A percentile compares a stretch with the other conserved stretches of the same genome.
Conservation (phyloP, 2,888 invertebrate species). For the Harpalus rufipes region DNA sequence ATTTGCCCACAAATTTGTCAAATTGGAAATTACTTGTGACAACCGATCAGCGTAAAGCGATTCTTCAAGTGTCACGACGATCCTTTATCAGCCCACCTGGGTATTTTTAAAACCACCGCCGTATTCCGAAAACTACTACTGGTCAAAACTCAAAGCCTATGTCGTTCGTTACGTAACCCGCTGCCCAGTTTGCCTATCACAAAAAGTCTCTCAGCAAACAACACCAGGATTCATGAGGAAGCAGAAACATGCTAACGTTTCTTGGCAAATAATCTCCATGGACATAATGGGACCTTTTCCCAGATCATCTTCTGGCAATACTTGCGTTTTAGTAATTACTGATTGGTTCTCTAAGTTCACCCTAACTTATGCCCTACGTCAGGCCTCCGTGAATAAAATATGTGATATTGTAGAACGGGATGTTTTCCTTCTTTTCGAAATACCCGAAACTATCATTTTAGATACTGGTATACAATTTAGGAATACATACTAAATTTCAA, state of each 20-base stretch:
- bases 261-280: not conserved
- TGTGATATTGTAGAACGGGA: not conserved
- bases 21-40: not conserved
- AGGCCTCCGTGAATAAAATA: not conserved
- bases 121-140: not conserved
- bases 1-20: not conserved
- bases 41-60: not conserved
- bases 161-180: not conserved
- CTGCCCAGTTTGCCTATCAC: not conserved
- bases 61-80: not conserved
- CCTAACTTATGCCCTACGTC: not conserved
- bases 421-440: not conserved
- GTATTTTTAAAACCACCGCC: not conserved
- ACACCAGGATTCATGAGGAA: not conserved
- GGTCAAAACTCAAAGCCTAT: not conserved
- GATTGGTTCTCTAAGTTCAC: not conserved
- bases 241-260: no score
- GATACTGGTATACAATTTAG: not conserved
- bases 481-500: not conserved
- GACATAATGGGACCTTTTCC: constrained; percentile 14
- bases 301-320: not conserved
- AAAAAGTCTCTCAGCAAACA: not conserved
- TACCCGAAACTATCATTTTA: not conserved
- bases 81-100: not conserved
- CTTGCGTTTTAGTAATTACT: not conserved